Conservation (phyloP, 2,888 invertebrate genomes). For the Hybos culiciformis region DNA sequence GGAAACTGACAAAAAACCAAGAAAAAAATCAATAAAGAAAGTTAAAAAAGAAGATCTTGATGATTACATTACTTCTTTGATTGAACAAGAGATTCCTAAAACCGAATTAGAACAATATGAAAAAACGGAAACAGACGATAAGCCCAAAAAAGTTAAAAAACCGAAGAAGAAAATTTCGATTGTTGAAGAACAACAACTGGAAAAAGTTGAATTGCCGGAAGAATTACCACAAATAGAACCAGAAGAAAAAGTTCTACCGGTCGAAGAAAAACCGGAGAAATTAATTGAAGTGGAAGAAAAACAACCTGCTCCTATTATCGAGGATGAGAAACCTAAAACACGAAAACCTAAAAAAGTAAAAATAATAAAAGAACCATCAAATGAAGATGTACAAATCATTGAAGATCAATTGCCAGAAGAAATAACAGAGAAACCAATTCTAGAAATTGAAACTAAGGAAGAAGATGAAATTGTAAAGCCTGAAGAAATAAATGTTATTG, state of each 20-base stretch:
- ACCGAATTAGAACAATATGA: conserved; percentile 11
- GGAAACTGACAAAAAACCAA: conserved; percentile 22
- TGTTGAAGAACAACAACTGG: conserved; percentile 13
- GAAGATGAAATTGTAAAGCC: not conserved
- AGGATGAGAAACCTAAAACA: conserved; percentile 13
- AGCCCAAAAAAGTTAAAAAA: conserved; percentile 24
- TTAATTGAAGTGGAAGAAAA: conserved; percentile 9
- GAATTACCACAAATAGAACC: conserved; percentile 17
- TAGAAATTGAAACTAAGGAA: conserved; percentile 11
- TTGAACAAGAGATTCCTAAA: conserved; percentile 20
- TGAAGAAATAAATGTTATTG: conserved; percentile 6
- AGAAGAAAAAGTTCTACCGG: not conserved
- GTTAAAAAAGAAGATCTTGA: conserved; percentile 24
- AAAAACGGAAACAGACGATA: conserved; percentile 15
- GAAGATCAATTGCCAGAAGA: conserved; percentile 13
- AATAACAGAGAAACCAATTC: not conserved
- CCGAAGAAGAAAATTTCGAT: conserved; percentile 19
- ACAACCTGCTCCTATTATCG: no score
- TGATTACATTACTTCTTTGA: conserved; percentile 24
- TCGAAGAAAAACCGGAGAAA: not conserved
- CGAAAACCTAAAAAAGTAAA: conserved; percentile 15
- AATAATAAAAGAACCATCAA: conserved; percentile 7
- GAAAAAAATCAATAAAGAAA: conserved; percentile 23
- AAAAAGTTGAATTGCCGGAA: conserved; percentile 20
- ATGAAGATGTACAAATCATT: conserved; percentile 9